These are phyloP conservation scores for Petrolisthes cinctipes DNA, from an alignment of 2,888 invertebrate genomes.

Conservation along the genomic window DNA sequence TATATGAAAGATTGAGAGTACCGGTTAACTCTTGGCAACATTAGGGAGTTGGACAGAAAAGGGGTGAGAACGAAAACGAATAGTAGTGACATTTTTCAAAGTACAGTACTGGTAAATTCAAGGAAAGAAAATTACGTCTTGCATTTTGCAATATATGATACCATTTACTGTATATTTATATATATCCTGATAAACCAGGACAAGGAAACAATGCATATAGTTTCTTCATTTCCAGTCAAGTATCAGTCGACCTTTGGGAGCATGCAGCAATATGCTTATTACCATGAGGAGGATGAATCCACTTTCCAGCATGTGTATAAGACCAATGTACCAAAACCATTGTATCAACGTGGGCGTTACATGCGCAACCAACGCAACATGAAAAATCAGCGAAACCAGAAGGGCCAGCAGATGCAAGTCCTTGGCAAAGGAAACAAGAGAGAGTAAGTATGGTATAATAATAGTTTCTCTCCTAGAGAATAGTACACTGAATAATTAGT, in stretches of 20 bases:
- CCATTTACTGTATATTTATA: no score
- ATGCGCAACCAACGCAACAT: constrained; percentile 71
- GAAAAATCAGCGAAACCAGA: constrained; percentile 67
- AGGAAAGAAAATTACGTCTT: no score
- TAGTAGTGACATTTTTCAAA: no score
- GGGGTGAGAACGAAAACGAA: no score
- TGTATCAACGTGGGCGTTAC: constrained; percentile 88
- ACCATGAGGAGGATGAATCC: constrained; percentile 98
- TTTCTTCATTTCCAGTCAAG: constrained; percentile 73
- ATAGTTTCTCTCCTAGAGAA: not conserved
- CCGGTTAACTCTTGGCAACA: no score
- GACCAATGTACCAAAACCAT: constrained; percentile 87
- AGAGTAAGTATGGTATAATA: constrained; percentile 55
- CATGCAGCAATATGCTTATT: constrained; percentile 96
- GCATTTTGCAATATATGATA: no score
- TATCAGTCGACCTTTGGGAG: constrained; percentile 90
- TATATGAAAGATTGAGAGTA: no score
- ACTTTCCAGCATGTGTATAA: constrained; percentile 98
- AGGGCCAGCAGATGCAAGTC: constrained; percentile 80
- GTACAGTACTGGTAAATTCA: no score
- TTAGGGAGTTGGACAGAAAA: no score
- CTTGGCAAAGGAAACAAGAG: constrained; percentile 86
- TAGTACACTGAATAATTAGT: not conserved
- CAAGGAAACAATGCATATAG: no score
- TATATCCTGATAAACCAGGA: no score